Evolutionary conservation across 2,888 invertebrate genomes (phyloP).

Genomic region (Pseudeuparius sepicola): DNA sequence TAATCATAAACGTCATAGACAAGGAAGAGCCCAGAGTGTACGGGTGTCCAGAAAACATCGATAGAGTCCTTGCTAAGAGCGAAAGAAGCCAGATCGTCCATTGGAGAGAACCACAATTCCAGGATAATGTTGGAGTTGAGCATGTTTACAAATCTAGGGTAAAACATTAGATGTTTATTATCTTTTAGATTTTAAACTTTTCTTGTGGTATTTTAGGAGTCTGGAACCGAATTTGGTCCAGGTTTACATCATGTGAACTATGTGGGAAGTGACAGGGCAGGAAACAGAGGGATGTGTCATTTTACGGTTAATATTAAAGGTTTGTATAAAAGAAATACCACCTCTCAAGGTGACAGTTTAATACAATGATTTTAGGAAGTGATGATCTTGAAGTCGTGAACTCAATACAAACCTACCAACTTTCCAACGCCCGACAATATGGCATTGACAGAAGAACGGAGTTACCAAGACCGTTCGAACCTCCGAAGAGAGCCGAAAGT

Average conservation of each 20-base stretch:
- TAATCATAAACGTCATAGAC: slow-evolving; percentile 49
- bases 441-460: slow-evolving; percentile 10
- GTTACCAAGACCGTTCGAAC: too few species aligned
- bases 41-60: slow-evolving; percentile 53
- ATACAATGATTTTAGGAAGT: neutral
- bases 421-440: slow-evolving; percentile 7
- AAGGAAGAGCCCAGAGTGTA: slow-evolving; percentile 46
- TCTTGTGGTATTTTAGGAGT: slow-evolving; percentile 39
- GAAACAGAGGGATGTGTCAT: slow-evolving; percentile 51
- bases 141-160: slow-evolving; percentile 52
- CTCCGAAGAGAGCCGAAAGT: too few species aligned
- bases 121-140: slow-evolving; percentile 46
- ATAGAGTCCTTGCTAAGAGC: slow-evolving; percentile 44
- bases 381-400: slow-evolving; percentile 11
- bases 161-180: slow-evolving; percentile 27
- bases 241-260: slow-evolving; percentile 55
- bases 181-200: neutral
- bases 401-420: slow-evolving; percentile 14
- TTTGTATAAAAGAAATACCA: slow-evolving; percentile 26
- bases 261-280: slow-evolving; percentile 53
- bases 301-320: slow-evolving; percentile 53
- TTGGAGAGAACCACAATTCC: slow-evolving; percentile 57
- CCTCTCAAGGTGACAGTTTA: neutral
- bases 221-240: slow-evolving; percentile 49
- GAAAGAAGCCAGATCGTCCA: slow-evolving; percentile 46